Evolutionary conservation across 2,113 vertebrate genomes (phyloP), one percentile per base, ranked within the genome.

Genomic region (Cyprinus carpio): DNA sequence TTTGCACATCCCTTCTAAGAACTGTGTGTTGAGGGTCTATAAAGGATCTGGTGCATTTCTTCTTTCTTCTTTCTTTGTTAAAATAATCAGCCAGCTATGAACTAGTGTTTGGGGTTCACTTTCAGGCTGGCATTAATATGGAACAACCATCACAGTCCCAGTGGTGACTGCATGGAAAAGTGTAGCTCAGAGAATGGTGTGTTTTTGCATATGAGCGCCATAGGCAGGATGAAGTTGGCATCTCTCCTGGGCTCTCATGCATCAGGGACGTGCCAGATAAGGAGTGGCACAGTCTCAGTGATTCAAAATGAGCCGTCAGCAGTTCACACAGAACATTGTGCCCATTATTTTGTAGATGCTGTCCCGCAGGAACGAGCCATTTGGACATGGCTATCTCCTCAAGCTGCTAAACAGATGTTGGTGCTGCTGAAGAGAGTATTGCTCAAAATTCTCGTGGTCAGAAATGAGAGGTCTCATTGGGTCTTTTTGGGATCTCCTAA

Each of bases 401-500:
- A 34, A 40, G 46, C 81, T 82, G 81, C 46, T 58, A 34, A 75
- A 87, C 82, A 87, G 82, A 81, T 87, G 77, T 81, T 69, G 82
- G 60, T 40, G 37, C 31, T 81, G 62, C 23, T 20, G 56, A 75
- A 81, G 82, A 58, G 60, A 56, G 29, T 82, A 34, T 54, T 72
- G 29, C 49, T 82, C 7, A 54, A 49, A 64, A 82, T 67, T 82
- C 31, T 46, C 1, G 29, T 82, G 49, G 81, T 82, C 43, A 65
- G 49, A 72, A 37, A 54, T 15, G 12, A 67, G 25, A 81, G 18
- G 25, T 49, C 65, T 54, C 27, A 27, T 43, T 27, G 27, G 7
- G 25, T 72, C 49, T 79, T 40, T 62, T 23, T 46, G n/a, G 37
- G 8, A 40, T 25, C 37, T 64, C n/a, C 31, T 64, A 20, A 60